These are phyloP conservation scores for Stenotaenia linearis DNA, from an alignment of 2,888 invertebrate species.

Conservation along the genomic window DNA sequence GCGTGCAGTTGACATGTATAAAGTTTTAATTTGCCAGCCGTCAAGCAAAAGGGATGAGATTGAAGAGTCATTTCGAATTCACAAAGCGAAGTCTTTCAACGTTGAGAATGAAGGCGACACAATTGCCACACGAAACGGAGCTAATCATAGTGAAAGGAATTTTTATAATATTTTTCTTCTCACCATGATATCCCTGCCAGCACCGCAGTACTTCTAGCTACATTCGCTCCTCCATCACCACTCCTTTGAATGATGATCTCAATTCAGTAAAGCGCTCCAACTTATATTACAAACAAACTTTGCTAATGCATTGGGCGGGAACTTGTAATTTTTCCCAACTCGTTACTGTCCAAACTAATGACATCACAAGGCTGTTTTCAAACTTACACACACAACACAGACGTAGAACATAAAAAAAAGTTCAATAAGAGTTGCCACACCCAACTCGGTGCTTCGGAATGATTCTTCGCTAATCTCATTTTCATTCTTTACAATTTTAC, in stretches of 20 bases:
- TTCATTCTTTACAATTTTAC: neutral
- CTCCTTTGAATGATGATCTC: neutral
- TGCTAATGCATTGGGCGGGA: slow-evolving; percentile 16
- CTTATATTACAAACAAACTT: neutral
- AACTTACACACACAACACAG: neutral
- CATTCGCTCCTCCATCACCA: neutral
- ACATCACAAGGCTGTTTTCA: neutral
- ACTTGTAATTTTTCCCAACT: slow-evolving; percentile 2
- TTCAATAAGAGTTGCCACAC: neutral
- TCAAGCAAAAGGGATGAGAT: slow-evolving; percentile 11
- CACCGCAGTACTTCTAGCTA: neutral
- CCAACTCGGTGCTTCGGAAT: neutral
- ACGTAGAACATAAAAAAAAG: neutral
- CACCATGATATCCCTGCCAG: neutral
- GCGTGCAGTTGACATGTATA: slow-evolving; percentile 26
- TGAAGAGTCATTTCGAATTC: slow-evolving; percentile 20
- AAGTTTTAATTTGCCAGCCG: slow-evolving; percentile 26
- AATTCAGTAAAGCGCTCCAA: neutral
- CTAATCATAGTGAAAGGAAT: slow-evolving; percentile 24
- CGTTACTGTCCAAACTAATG: slow-evolving; percentile 24
- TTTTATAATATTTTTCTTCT: slow-evolving; percentile 7
- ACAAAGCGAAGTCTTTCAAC: slow-evolving; percentile 13
- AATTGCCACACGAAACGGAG: neutral
- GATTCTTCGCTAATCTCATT: slow-evolving; percentile 3
- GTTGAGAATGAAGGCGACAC: slow-evolving; percentile 12